A percentile compares a stretch with the other conserved stretches of the same genome.
Conservation (phyloP, 1,140 invertebrate genomes). For the Odontomachus brunneus region DNA sequence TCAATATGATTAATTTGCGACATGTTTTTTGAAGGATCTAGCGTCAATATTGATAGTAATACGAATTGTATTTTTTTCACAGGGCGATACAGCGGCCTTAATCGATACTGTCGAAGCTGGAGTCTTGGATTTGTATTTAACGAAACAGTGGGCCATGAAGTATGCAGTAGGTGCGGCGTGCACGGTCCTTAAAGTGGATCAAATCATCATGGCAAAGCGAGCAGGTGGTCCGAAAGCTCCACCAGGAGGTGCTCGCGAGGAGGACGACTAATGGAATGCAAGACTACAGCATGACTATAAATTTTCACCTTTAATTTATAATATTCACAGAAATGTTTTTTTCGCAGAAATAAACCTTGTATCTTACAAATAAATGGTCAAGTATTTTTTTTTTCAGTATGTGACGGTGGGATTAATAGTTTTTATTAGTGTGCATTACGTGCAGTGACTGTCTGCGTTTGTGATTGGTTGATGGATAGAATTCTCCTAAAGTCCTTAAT, state of each 20-base stretch:
- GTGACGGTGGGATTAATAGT: no score
- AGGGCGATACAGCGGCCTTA: slow-evolving; percentile 87
- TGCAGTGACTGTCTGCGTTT: no score
- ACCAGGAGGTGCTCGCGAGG: slow-evolving; percentile 89
- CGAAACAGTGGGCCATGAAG: slow-evolving; percentile 97
- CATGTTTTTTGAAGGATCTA: slow-evolving; percentile 11
- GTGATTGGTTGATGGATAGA: no score
- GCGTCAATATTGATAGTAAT: background rate
- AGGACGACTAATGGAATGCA: slow-evolving; percentile 87
- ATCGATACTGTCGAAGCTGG: slow-evolving; percentile 91
- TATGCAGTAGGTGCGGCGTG: slow-evolving; percentile 97
- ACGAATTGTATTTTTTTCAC: slow-evolving; percentile 69
- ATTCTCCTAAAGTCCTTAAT: no score
- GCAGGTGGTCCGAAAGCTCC: slow-evolving; percentile 97
- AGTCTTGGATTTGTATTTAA: slow-evolving; percentile 94
- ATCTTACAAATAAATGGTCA: no score
- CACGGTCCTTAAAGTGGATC: slow-evolving; percentile 98
- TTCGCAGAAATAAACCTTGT: no score
- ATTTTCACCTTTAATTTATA: slow-evolving; percentile 54
- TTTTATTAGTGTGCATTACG: no score
- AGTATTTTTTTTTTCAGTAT: no score
- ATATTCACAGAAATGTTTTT: no score
- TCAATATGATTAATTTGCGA: background rate
- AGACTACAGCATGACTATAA: slow-evolving; percentile 2
- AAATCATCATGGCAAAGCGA: slow-evolving; percentile 99